Evolutionary conservation across 2,113 vertebrate genomes (phyloP).

Genomic region (Dipodomys ordii): DNA sequence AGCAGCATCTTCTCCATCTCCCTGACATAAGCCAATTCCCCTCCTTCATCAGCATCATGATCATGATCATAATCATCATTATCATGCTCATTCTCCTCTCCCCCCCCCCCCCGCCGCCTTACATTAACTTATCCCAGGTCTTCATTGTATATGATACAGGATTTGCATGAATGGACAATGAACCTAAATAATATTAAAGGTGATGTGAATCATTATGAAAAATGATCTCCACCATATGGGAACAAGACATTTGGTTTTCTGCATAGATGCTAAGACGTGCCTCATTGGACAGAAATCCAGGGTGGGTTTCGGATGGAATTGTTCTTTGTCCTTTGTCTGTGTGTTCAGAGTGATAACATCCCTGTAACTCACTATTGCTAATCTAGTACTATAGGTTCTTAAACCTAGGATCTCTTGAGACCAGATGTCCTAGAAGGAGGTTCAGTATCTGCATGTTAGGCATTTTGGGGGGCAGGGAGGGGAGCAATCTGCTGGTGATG

Average conservation of each 20-base stretch:
- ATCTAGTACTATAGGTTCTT: conserved; percentile 30
- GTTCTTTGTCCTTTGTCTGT: conserved; percentile 58
- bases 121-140: not conserved
- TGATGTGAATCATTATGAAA: not conserved
- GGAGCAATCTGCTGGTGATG: not conserved
- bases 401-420: conserved; percentile 1
- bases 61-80: not conserved
- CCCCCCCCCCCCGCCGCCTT: too few relatives aligned
- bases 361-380: conserved; percentile 53
- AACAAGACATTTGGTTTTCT: conserved; percentile 45
- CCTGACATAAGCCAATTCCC: not conserved
- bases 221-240: not conserved
- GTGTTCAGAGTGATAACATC: conserved; percentile 40
- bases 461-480: not conserved
- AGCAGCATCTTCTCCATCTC: not conserved
- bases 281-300: conserved; percentile 44
- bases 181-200: not conserved
- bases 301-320: too few relatives aligned
- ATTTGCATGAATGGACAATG: not conserved
- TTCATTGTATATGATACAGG: not conserved
- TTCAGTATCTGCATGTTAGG: not conserved
- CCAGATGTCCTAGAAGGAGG: not conserved
- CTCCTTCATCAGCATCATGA: too few relatives aligned
- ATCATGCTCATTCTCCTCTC: not conserved
- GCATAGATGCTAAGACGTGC: conserved; percentile 1